Conservation (phyloP, 2,888 invertebrate species). For the Sturmia bella region DNA sequence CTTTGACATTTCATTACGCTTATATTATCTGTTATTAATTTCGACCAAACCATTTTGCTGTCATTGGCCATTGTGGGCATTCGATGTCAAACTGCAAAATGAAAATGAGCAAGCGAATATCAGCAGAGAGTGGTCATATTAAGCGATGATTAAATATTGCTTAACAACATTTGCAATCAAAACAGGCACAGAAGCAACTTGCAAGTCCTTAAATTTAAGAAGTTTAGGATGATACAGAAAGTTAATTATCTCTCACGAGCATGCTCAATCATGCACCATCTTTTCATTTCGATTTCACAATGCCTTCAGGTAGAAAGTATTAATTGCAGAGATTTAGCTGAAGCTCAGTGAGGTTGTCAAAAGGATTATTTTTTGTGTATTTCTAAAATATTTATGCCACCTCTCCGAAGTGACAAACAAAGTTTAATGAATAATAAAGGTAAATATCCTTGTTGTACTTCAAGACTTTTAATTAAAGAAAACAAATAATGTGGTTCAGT, state of each 20-base stretch:
- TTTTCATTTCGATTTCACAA: conserved; percentile 16
- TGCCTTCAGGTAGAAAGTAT: too few species aligned
- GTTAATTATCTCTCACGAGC: background rate
- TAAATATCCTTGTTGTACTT: too few species aligned
- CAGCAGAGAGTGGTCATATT: conserved; percentile 3
- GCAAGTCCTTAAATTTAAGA: background rate
- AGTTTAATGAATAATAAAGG: too few species aligned
- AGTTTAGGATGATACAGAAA: too few species aligned
- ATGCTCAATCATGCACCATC: background rate
- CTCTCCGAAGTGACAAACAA: too few species aligned
- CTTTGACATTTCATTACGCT: conserved; percentile 68
- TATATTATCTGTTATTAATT: conserved; percentile 67
- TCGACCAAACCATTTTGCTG: conserved; percentile 67
- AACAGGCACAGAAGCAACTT: background rate
- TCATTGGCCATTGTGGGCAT: conserved; percentile 66
- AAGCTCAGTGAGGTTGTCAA: background rate
- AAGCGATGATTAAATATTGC: conserved; percentile 30
- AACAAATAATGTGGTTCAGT: too few species aligned
- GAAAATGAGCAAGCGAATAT: conserved; percentile 20
- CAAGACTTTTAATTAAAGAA: too few species aligned
- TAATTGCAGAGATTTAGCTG: too few species aligned
- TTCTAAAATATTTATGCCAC: too few species aligned
- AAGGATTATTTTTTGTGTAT: too few species aligned
- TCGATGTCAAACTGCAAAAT: conserved; percentile 55
- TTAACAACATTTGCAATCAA: conserved; percentile 31